These are phyloP conservation scores for Notodromas monacha DNA, from an alignment of 2,888 invertebrate genomes.

Conservation along the genomic window DNA sequence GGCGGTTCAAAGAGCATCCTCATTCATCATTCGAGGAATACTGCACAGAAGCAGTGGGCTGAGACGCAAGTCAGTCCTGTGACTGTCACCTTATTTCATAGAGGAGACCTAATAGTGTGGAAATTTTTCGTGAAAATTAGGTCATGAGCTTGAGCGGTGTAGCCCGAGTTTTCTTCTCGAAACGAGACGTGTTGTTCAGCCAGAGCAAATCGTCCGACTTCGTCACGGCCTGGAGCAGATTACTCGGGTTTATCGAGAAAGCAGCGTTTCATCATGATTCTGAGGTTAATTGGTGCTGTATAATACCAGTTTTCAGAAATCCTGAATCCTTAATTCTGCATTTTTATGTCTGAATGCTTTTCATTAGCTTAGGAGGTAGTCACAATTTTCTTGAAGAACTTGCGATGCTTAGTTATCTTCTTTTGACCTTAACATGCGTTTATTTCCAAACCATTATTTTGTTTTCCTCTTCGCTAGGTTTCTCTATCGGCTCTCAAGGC, in stretches of 20 bases:
- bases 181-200: slow-evolving; percentile 34
- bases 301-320: not conserved
- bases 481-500: slow-evolving; percentile 82
- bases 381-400: no score
- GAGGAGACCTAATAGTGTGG: not conserved
- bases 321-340: no score
- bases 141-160: slow-evolving; percentile 65
- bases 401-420: no score
- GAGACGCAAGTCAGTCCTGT: slow-evolving; percentile 47
- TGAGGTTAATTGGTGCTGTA: slow-evolving; percentile 31
- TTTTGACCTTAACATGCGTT: no score
- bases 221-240: slow-evolving; percentile 61
- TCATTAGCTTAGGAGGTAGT: no score
- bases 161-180: slow-evolving; percentile 67
- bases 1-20: slow-evolving; percentile 62
- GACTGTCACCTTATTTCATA: no score
- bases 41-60: slow-evolving; percentile 95
- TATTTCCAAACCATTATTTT: no score
- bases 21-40: slow-evolving; percentile 91
- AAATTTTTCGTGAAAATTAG: slow-evolving; percentile 14
- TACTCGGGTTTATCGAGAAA: slow-evolving; percentile 73
- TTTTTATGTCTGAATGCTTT: no score
- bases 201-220: slow-evolving; percentile 64
- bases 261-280: slow-evolving; percentile 68
- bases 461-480: no score